Percentiles rank a stretch among this genome's conserved stretches.
phyloP scores from a whole-genome alignment of 2,888 invertebrate species.

The Torymus aiolomorphi region DNA sequence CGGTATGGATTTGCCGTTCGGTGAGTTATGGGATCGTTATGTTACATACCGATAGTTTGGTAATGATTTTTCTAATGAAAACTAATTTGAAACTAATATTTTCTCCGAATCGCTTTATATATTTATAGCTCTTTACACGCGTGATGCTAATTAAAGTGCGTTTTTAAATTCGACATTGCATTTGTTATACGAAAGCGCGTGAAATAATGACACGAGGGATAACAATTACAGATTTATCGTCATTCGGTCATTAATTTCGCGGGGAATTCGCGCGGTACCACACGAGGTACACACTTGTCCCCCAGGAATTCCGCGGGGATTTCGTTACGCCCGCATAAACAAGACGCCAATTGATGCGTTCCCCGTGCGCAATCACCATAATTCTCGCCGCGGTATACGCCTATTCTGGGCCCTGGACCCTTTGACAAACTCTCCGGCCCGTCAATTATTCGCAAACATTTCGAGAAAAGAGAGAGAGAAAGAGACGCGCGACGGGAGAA shows the following conservation, averaged over 20 bases:
- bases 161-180: constrained; percentile 24
- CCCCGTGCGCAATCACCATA: constrained; percentile 45
- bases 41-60: too few species aligned
- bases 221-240: constrained; percentile 33
- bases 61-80: too few species aligned
- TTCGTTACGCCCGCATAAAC: constrained; percentile 52
- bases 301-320: constrained; percentile 38
- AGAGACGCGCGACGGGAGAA: neutral
- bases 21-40: too few species aligned
- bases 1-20: too few species aligned
- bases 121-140: too few species aligned
- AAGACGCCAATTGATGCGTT: constrained; percentile 16
- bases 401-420: constrained; percentile 40
- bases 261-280: neutral
- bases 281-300: neutral
- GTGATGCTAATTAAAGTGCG: too few species aligned
- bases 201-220: constrained; percentile 11
- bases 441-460: constrained; percentile 15
- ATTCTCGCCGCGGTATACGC: constrained; percentile 32
- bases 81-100: too few species aligned
- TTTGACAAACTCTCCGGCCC: constrained; percentile 37
- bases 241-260: constrained; percentile 22
- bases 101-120: too few species aligned
- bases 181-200: neutral
- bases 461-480: neutral